Conservation (phyloP, 2,888 invertebrate genomes). For the Epinotia ramella region DNA sequence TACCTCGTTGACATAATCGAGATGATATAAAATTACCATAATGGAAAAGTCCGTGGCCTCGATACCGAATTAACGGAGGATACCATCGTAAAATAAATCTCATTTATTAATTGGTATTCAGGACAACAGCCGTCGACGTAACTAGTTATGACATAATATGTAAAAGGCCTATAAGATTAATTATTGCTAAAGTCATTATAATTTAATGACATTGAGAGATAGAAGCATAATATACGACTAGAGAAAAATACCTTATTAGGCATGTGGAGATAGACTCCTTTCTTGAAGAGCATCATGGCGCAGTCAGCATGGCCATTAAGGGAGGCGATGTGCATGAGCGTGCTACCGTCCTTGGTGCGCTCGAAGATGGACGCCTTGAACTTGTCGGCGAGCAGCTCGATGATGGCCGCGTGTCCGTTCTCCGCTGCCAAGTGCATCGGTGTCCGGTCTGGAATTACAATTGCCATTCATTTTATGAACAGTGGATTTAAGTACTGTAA, state of each 20-base stretch:
- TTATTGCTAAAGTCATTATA: neutral
- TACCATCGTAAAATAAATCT: neutral
- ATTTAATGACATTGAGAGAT: neutral
- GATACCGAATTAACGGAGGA: neutral
- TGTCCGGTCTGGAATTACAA: constrained; percentile 90
- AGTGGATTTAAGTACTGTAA: neutral
- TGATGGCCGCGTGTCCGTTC: constrained; percentile 97
- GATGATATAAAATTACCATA: neutral
- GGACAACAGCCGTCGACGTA: neutral
- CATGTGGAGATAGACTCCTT: constrained; percentile 99
- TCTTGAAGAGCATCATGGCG: constrained; percentile 98
- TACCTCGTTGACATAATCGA: neutral
- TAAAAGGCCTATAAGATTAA: neutral
- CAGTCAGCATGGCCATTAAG: constrained; percentile 99
- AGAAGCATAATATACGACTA: neutral
- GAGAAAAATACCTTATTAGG: constrained; percentile 92
- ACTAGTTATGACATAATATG: neutral
- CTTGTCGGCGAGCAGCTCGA: constrained; percentile 98
- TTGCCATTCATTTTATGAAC: constrained; percentile 57
- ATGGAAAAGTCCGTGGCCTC: neutral
- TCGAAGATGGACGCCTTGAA: constrained; percentile 98
- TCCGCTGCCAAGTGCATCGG: constrained; percentile 99
- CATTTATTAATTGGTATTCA: neutral
- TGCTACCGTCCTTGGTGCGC: constrained; percentile 98
- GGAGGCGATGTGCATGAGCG: constrained; percentile 99